phyloP scores from a whole-genome alignment of 2,113 vertebrate genomes.

The Xiphophorus hellerii region DNA sequence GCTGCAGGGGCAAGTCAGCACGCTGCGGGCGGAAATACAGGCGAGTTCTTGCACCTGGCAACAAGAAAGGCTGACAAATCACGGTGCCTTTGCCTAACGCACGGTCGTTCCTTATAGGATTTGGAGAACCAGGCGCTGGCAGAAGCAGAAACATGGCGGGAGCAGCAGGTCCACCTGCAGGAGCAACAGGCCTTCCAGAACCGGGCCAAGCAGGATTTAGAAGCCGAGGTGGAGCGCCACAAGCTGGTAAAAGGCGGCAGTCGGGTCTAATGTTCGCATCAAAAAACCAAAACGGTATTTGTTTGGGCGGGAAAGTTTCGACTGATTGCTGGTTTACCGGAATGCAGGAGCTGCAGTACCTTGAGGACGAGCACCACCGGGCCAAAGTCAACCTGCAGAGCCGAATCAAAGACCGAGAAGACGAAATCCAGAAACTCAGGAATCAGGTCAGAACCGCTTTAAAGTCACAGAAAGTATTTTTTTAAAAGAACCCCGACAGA shows the following conservation, averaged over 20 bases:
- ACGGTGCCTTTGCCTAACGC: too few relatives aligned
- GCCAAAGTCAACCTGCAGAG: constrained; percentile 90
- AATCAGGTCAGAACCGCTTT: constrained; percentile 82
- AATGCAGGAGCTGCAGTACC: constrained; percentile 88
- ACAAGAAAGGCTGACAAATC: not conserved
- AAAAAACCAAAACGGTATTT: not conserved
- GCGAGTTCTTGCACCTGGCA: constrained; percentile 39
- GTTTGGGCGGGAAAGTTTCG: not conserved
- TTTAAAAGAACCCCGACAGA: not conserved
- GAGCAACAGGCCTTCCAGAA: constrained; percentile 85
- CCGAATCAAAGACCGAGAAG: constrained; percentile 94
- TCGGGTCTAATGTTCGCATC: not conserved
- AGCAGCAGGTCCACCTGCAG: constrained; percentile 88
- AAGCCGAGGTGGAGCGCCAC: constrained; percentile 90
- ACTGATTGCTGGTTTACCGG: not conserved
- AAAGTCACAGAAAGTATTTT: not conserved
- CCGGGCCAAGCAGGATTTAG: constrained; percentile 87
- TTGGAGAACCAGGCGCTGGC: constrained; percentile 88
- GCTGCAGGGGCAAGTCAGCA: constrained; percentile 88
- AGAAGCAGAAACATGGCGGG: constrained; percentile 89
- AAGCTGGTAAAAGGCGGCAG: constrained; percentile 83
- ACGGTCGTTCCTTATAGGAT: constrained; percentile 73
- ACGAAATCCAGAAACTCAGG: constrained; percentile 98
- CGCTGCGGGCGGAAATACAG: constrained; percentile 90
- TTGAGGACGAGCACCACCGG: constrained; percentile 91